A percentile compares a stretch with the other conserved stretches of the same genome.
phyloP scores from a whole-genome alignment of 1,140 invertebrate genomes.

The Stratiolaelaps scimitus region DNA sequence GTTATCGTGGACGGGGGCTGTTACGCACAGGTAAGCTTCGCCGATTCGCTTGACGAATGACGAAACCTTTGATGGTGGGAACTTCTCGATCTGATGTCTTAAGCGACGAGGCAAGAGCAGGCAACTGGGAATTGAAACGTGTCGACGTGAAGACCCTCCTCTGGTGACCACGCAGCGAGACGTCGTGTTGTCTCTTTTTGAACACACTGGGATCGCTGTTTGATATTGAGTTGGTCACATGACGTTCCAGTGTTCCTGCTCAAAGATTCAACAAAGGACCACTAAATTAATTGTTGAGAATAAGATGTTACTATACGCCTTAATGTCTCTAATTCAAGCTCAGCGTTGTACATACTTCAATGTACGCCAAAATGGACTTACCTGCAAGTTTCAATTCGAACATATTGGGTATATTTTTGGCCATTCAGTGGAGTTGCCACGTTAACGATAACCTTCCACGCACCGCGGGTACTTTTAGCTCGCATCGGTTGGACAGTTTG shows the following conservation, averaged over 20 bases:
- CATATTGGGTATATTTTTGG: conserved; percentile 37
- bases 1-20: too few species aligned
- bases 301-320: too few species aligned
- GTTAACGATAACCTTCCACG: conserved; percentile 39
- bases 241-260: too few species aligned
- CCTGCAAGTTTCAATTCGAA: conserved; percentile 37
- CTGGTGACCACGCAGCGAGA: background rate
- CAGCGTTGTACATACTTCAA: too few species aligned
- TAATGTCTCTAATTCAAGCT: too few species aligned
- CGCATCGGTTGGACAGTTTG: conserved; percentile 35
- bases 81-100: background rate
- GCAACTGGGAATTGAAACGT: conserved; percentile 12
- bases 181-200: conserved; percentile 7
- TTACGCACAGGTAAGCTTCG: too few species aligned
- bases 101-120: conserved; percentile 14
- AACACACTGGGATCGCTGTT: background rate
- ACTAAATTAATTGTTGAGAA: too few species aligned
- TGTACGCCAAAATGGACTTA: conserved; percentile 22
- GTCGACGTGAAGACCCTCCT: conserved; percentile 20
- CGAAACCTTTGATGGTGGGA: conserved; percentile 3
- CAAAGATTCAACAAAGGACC: too few species aligned
- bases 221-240: too few species aligned
- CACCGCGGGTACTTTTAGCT: conserved; percentile 37
- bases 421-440: conserved; percentile 35
- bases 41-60: too few species aligned